phyloP scores from a whole-genome alignment of 2,113 vertebrate species.

The Notothenia coriiceps region DNA sequence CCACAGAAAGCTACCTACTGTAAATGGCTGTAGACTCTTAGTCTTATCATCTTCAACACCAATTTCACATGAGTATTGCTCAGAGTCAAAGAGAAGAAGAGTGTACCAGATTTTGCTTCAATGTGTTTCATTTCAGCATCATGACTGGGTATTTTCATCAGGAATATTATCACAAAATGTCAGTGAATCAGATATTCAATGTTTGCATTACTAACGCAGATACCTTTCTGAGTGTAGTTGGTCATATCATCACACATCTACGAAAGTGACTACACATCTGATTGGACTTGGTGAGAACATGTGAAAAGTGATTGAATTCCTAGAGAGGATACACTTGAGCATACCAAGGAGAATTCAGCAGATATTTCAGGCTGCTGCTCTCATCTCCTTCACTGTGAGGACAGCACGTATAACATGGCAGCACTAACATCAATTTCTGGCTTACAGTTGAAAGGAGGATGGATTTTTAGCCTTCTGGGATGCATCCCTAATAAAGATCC shows the following conservation, averaged over 20 bases:
- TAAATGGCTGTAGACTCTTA: neutral
- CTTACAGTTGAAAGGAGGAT: constrained; percentile 71
- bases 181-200: neutral
- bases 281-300: constrained; percentile 49
- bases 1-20: neutral
- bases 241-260: constrained; percentile 39
- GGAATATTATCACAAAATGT: neutral
- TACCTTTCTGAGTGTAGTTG: constrained; percentile 16
- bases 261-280: constrained; percentile 37
- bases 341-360: constrained; percentile 65
- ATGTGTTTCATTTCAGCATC: neutral
- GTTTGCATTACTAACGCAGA: neutral
- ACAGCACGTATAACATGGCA: constrained; percentile 71
- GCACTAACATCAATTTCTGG: constrained; percentile 76
- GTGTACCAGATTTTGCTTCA: neutral
- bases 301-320: constrained; percentile 61
- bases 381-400: constrained; percentile 66
- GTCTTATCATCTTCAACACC: neutral
- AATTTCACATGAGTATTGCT: neutral
- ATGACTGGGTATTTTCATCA: neutral
- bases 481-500: constrained; percentile 65
- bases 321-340: constrained; percentile 53
- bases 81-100: neutral
- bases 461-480: constrained; percentile 73
- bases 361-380: constrained; percentile 65